Percentiles rank a stretch among this genome's conserved stretches.
Evolutionary conservation across 2,888 invertebrate species (phyloP).

Genomic region (Phengaris alcon): DNA sequence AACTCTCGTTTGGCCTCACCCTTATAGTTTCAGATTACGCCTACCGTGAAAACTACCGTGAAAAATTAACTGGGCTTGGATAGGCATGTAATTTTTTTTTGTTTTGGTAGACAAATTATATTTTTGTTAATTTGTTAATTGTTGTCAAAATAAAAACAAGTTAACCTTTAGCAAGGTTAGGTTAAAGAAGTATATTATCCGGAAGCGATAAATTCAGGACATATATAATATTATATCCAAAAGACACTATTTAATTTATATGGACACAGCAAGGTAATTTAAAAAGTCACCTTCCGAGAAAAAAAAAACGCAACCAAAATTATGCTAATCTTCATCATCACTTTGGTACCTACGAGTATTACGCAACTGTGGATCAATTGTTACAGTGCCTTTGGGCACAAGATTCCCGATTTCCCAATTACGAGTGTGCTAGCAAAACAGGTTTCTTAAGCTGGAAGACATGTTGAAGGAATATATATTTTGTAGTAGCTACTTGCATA

Average conservation of each 20-base stretch:
- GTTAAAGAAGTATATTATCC: neutral
- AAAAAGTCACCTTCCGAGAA: neutral
- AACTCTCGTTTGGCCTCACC: too few relatives aligned
- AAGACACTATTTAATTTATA: neutral
- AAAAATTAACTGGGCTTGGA: too few relatives aligned
- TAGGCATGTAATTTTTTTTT: neutral
- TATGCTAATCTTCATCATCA: too few relatives aligned
- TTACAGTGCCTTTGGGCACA: too few relatives aligned
- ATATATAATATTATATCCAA: neutral
- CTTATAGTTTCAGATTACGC: too few relatives aligned
- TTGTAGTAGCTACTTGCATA: too few relatives aligned
- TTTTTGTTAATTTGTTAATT: neutral
- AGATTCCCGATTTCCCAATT: too few relatives aligned
- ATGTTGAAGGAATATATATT: too few relatives aligned
- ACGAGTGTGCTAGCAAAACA: too few relatives aligned
- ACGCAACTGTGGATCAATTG: neutral
- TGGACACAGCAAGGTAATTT: neutral
- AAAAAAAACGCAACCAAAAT: neutral
- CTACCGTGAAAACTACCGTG: too few relatives aligned
- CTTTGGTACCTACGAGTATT: too few relatives aligned
- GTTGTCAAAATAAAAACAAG: slow-evolving; percentile 17
- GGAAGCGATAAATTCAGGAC: slow-evolving; percentile 18
- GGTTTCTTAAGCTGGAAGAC: too few relatives aligned
- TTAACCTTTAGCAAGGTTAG: slow-evolving; percentile 10
- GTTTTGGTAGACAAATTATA: neutral